Evolutionary conservation across 2,113 vertebrate species (phyloP), one percentile per base, ranked within the genome.

Genomic region (Phrynosoma platyrhinos): DNA sequence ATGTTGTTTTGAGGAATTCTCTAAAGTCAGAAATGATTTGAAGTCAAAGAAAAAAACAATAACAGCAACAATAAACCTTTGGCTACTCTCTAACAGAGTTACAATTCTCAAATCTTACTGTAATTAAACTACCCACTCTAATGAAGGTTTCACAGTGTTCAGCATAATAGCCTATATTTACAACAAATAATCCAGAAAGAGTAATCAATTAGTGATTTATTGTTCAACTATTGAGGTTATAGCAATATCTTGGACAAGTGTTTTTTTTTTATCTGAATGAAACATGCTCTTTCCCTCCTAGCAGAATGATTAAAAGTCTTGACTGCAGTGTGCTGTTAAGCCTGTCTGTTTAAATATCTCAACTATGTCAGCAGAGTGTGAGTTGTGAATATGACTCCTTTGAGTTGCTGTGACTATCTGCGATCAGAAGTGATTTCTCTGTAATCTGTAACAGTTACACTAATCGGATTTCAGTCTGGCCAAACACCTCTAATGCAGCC

Each of bases 401-500:
- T 85, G 90, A 89, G 18, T 90, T 92, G 90, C 68, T 87, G 71
- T 64, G 85, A 93, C 87, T 88, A 83, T 88, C 84, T 94, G 58
- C 0, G 16, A 77, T 92, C 88, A 83, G 87, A 93, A 91, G 79
- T 83, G 81, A 88, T 88, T 95, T 95, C 91, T 91, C 84, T 87
- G 68, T 91, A 95, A 92, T 91, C 94, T 92, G 92, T 92, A 95
- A 91, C 88, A 93, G 88, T 93, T 94, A 95, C 71, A 92, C 89
- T 95, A 95, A 95, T 94, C 86, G 68, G 91, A 95, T 96, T 95
- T 95, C 93, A 94, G 94, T 74, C 79, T 80, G 83, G 87, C 71
- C 91, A 94, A 94, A 94, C 80, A 87, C 87, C 90, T 95, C 90
- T 91, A 95, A 94, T 94, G 94, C 47, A 94, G 78, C 81, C 87